These are phyloP conservation scores for Melanocharis versteri DNA, from an alignment of 2,113 vertebrate species.

Conservation along the genomic window DNA sequence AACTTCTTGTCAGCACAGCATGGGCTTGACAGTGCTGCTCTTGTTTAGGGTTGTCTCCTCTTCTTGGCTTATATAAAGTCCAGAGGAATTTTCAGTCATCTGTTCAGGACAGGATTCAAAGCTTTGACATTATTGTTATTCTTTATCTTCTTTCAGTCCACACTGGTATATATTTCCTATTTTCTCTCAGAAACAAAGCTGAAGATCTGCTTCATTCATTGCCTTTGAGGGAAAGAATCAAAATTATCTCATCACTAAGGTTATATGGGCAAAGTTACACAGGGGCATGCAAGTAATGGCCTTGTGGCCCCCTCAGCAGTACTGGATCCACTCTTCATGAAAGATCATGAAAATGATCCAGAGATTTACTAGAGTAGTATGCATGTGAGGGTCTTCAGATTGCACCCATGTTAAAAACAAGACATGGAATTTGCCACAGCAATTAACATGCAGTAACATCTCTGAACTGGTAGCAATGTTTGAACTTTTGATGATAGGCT, in stretches of 20 bases:
- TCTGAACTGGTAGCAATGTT: not conserved
- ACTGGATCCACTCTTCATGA: not conserved
- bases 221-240: constrained; percentile 6
- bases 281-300: not conserved
- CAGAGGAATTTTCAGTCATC: not conserved
- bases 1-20: not conserved
- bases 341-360: not conserved
- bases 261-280: not conserved
- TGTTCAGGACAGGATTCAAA: not conserved
- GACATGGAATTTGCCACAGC: not conserved
- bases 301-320: not conserved
- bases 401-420: not conserved
- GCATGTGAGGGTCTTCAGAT: not conserved
- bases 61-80: not conserved
- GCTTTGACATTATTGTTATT: not conserved
- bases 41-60: not conserved
- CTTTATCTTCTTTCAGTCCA: not conserved
- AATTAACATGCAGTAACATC: not conserved
- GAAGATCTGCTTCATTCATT: not conserved
- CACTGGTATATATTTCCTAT: not conserved
- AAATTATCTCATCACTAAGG: not conserved
- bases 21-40: not conserved
- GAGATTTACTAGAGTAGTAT: not conserved
- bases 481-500: not conserved
- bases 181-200: constrained; percentile 13